Base-by-base conservation (phyloP, 2,113 vertebrate genomes). In the Colinus virginianus region DNA sequence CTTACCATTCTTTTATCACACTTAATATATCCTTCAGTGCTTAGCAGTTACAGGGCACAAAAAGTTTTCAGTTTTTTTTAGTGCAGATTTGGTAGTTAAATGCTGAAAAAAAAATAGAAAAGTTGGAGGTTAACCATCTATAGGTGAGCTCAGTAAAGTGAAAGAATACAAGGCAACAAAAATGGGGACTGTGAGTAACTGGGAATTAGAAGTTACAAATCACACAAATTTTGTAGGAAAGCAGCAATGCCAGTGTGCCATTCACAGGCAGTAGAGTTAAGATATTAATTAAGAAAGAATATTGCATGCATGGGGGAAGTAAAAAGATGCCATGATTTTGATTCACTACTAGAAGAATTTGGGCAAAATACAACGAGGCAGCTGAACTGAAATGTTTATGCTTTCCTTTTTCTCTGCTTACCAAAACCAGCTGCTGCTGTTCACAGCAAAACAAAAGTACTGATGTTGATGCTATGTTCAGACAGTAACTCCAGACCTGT, bases 1-100 rank as follows among this genome's bases (percentile, higher is more conserved):
- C 92, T 93, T 43, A 95, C 94, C 92, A 93, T 96, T 90, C 25
- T 95, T 15, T 69, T 87, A 42, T 25, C 21, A 42, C 5, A 1
- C 21, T 45, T 85, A 28, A 53, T 66, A 26, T 62, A 7, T 62
- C 30, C 69, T 71, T 38, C n/a, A 21, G 16, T 88, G 42, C 32
- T 74, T 61, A 87, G 32, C 11, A 59, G 45, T 30, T 59, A n/a
- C 36, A 67, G 34, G 32, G 6, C 15, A 32, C 8, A 75, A 66
- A 80, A 34, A 2, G 3, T 19, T 22, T 32, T 15, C 28, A 11
- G 45, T 59, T 74, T 85, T 45, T 61, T 67, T 80, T 26, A 63
- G 8, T 58, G 32, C 45, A 63, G 83, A 51, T 8, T 78, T 2
- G 13, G 22, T 46, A 55, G 5, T 5, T 75, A 69, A 77, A 21